Percentiles rank a stretch among this genome's conserved stretches.
Conservation (phyloP, 2,888 invertebrate genomes). For the Drosophila pseudotalamancana region DNA sequence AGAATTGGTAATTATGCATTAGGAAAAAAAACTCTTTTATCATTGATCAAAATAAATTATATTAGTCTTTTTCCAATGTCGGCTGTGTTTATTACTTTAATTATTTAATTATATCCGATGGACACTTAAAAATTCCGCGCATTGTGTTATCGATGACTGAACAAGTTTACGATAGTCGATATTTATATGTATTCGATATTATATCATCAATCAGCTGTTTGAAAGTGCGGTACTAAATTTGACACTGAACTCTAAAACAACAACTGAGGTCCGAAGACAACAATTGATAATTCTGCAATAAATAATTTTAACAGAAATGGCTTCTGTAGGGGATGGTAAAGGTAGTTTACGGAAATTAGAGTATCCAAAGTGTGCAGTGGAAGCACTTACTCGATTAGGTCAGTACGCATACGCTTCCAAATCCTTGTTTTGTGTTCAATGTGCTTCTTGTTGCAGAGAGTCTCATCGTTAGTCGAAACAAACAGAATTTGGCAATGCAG, state of each 20-base stretch:
- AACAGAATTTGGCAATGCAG: conserved; percentile 88
- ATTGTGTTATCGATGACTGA: conserved; percentile 17
- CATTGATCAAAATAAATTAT: conserved; percentile 53
- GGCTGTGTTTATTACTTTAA: not conserved
- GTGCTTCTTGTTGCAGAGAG: conserved; percentile 68
- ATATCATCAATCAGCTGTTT: conserved; percentile 14
- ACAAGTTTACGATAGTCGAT: conserved; percentile 3
- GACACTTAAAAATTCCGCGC: conserved; percentile 3
- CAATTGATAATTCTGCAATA: not conserved
- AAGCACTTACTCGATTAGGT: conserved; percentile 91
- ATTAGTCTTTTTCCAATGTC: conserved; percentile 44
- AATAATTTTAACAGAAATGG: conserved; percentile 25
- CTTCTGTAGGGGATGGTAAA: conserved; percentile 86
- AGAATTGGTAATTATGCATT: conserved; percentile 39
- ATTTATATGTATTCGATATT: no score
- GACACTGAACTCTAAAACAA: conserved; percentile 23
- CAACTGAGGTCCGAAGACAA: conserved; percentile 2
- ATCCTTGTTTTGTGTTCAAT: not conserved
- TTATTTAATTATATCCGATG: no score
- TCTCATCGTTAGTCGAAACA: conserved; percentile 80
- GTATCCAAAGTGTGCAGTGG: conserved; percentile 90
- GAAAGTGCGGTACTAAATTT: not conserved
- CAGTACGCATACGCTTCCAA: not conserved
- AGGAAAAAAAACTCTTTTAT: conserved; percentile 38
- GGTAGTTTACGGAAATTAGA: conserved; percentile 89